Percentiles rank a stretch among this genome's conserved stretches.
These are phyloP conservation scores for Alosa alosa DNA, from an alignment of 2,113 vertebrate species.

Conservation along the genomic window DNA sequence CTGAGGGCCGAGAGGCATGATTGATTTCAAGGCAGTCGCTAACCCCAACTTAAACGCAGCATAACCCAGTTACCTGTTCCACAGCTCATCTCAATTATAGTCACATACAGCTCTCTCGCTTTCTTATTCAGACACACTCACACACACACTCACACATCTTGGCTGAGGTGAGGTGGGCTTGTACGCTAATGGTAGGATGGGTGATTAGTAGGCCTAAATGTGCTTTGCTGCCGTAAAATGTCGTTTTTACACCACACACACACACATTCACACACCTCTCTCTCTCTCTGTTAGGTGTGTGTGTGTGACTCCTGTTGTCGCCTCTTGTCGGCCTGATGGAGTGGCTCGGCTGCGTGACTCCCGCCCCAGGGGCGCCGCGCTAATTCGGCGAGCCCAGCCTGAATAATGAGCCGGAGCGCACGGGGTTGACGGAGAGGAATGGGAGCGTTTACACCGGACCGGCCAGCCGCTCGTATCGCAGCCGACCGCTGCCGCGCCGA, in stretches of 20 bases:
- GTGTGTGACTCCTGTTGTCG: background rate
- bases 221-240: background rate
- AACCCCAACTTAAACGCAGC: background rate
- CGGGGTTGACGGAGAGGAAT: constrained; percentile 54
- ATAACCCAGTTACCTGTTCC: no score
- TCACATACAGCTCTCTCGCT: background rate
- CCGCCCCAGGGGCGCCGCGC: constrained; percentile 29
- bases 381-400: constrained; percentile 37
- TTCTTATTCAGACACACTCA: background rate
- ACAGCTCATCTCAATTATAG: constrained; percentile 3
- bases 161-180: background rate
- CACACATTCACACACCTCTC: background rate
- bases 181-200: background rate
- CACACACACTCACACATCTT: background rate
- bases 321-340: background rate
- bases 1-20: constrained; percentile 30
- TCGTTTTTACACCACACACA: background rate
- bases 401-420: constrained; percentile 50
- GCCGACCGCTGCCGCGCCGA: constrained; percentile 37
- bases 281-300: background rate
- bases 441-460: constrained; percentile 50
- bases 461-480: constrained; percentile 15
- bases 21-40: constrained; percentile 17
- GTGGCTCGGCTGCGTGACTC: background rate
- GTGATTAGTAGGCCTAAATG: background rate